Conservation (phyloP, 2,888 invertebrate species). For the Dryadula phaetusa region DNA sequence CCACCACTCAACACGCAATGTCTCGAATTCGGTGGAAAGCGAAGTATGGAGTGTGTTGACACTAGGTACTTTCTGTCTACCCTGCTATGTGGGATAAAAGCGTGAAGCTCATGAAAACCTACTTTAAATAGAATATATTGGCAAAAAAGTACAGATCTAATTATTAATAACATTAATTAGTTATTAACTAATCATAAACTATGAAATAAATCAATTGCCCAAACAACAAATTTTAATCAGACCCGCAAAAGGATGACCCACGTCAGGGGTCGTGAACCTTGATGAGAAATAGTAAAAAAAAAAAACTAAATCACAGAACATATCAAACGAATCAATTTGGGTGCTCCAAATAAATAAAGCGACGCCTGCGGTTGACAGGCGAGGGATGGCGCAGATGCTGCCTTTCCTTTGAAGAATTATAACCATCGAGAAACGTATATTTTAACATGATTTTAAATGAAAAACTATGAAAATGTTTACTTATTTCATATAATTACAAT, state of each 20-base stretch:
- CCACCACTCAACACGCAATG: too few species aligned
- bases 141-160: too few species aligned
- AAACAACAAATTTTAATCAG: conserved; percentile 17
- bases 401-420: conserved; percentile 52
- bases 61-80: too few species aligned
- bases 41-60: too few species aligned
- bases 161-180: too few species aligned
- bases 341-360: conserved; percentile 48
- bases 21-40: too few species aligned
- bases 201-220: neutral
- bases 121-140: too few species aligned
- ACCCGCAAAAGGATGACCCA: conserved; percentile 19
- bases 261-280: conserved; percentile 34
- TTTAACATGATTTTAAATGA: conserved; percentile 1
- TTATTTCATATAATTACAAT: too few species aligned
- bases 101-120: too few species aligned
- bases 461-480: conserved; percentile 15
- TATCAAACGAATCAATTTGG: conserved; percentile 76
- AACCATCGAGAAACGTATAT: conserved; percentile 39
- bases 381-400: conserved; percentile 71
- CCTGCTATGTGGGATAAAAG: too few species aligned
- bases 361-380: conserved; percentile 74
- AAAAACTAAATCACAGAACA: conserved; percentile 52
- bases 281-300: conserved; percentile 36
- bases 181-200: neutral